phyloP scores from a whole-genome alignment of 2,888 invertebrate species.

The Amblyteles armatorius region DNA sequence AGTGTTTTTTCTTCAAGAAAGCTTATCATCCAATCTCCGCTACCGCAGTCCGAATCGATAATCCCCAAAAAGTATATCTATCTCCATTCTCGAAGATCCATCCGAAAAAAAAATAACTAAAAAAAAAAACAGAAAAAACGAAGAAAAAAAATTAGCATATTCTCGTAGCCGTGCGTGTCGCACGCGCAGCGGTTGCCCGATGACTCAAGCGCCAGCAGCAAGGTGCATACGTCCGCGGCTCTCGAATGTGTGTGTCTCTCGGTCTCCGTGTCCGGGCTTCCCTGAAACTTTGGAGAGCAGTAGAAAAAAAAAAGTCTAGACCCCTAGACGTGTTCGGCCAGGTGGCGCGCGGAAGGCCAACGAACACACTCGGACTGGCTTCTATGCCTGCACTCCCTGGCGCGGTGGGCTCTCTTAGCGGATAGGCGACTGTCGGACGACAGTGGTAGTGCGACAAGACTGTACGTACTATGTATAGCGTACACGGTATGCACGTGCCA shows the following conservation, averaged over 20 bases:
- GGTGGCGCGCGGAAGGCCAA: constrained; percentile 76
- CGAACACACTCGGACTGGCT: constrained; percentile 21
- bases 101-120: constrained; percentile 10
- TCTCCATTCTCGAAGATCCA: not conserved
- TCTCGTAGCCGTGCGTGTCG: constrained; percentile 59
- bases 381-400: not conserved
- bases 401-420: not conserved
- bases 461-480: constrained; percentile 36
- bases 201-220: constrained; percentile 62
- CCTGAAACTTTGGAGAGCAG: constrained; percentile 63
- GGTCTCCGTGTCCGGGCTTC: constrained; percentile 10
- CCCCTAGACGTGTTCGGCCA: constrained; percentile 75
- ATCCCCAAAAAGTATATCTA: not conserved
- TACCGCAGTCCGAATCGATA: not conserved
- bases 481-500: constrained; percentile 62
- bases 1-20: too few relatives aligned
- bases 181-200: constrained; percentile 57
- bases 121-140: not conserved
- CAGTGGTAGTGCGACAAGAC: constrained; percentile 22
- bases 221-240: constrained; percentile 10
- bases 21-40: not conserved
- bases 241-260: constrained; percentile 3
- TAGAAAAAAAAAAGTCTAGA: constrained; percentile 68
- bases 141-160: constrained; percentile 23
- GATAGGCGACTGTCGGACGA: not conserved